Percentiles rank a stretch among this genome's conserved stretches.
phyloP scores from a whole-genome alignment of 2,888 invertebrate genomes.

The Cheiracanthium punctorium region DNA sequence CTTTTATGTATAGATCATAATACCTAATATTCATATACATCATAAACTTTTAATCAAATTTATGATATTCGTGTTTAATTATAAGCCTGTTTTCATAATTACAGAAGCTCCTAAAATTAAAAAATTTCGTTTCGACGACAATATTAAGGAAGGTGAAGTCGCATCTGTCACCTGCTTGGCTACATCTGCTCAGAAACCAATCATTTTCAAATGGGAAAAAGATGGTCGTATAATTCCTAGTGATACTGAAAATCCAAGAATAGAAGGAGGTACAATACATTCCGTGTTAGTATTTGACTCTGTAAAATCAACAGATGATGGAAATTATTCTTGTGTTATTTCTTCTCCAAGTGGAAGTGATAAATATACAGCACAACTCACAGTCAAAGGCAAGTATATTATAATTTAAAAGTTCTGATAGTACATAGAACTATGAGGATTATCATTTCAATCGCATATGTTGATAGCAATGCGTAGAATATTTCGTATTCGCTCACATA shows the following conservation, averaged over 20 bases:
- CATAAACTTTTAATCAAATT: too few relatives aligned
- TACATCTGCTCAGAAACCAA: conserved; percentile 27
- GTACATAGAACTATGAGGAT: too few relatives aligned
- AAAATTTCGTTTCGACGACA: conserved; percentile 52
- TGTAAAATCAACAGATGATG: conserved; percentile 35
- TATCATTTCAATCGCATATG: too few relatives aligned
- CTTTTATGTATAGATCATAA: too few relatives aligned
- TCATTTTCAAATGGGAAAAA: conserved; percentile 50
- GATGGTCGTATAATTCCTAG: conserved; percentile 1
- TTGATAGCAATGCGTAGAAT: too few relatives aligned
- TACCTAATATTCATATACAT: too few relatives aligned
- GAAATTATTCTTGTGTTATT: conserved; percentile 69
- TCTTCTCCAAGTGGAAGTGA: conserved; percentile 43
- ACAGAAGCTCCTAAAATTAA: conserved; percentile 51
- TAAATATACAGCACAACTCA: conserved; percentile 42
- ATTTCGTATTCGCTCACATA: too few relatives aligned
- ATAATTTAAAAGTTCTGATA: too few relatives aligned
- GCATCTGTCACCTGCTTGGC: conserved; percentile 48
- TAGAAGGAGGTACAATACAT: conserved; percentile 40
- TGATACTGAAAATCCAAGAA: not conserved
- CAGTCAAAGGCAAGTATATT: conserved; percentile 50
- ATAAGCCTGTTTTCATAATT: not conserved
- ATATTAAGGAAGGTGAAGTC: conserved; percentile 47
- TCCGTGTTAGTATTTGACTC: conserved; percentile 50
- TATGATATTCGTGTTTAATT: too few relatives aligned